Base-by-base conservation (phyloP, 2,888 invertebrate genomes). In the Mycalesis mineus region DNA sequence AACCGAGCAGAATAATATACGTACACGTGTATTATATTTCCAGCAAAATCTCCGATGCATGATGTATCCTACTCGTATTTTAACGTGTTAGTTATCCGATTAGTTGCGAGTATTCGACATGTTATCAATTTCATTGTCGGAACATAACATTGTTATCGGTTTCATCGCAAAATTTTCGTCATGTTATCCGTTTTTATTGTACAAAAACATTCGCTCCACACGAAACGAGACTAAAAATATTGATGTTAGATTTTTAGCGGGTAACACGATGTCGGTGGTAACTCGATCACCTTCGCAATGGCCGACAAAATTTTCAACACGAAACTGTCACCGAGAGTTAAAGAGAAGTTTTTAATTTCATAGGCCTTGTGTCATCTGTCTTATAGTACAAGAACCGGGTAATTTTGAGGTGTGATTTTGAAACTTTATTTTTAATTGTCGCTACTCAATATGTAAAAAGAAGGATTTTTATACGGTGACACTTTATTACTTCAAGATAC, bases 281-380 rank as follows among this genome's bases (percentile, higher is more conserved):
- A 69, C 57, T 49, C 57, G 61, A 69, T 65, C 61, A 28, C 48
- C 48, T 48, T 60, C 58, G 65, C 64, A 62, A 63, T 65, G 62
- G 59, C 68, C 65, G 67, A 67, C 63, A 47, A 66, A 67, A 65
- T 62, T 65, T 81, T 78, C 76, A 70, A 82, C 73, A 79, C 73
- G 77, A 80, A 82, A 75, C 77, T 84, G 86, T 84, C 85, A 80
- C 73, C 68, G 64, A 72, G 73, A 75, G 75, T 79, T 77, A 47
- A 75, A 74, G 69, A 67, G 71, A 67, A 74, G 73, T 77, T 80
- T 78, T 73, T 71, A 76, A 77, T 80, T 79, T 81, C 77, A 80
- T 76, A 82, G 78, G 72, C 74, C 69, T 68, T 69, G 72, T 75
- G 72, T 73, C 74, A 77, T 76, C 77, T 72, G 76, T 76, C 77